Percentiles rank a stretch among this genome's conserved stretches.
Conservation (phyloP, 2,113 vertebrate species). For the Rhodinocichla rosea region DNA sequence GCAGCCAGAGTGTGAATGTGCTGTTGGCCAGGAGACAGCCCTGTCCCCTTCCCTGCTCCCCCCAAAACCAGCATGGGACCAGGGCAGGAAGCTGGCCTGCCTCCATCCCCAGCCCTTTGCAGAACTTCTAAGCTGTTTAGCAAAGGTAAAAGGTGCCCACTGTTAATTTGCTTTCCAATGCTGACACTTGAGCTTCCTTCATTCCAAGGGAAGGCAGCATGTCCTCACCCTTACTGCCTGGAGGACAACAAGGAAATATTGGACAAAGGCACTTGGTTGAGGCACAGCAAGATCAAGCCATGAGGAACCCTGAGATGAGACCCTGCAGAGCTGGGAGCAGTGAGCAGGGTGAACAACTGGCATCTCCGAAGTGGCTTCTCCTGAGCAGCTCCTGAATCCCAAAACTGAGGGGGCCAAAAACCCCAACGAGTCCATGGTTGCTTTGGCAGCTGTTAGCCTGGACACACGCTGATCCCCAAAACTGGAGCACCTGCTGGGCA, state of each 20-base stretch:
- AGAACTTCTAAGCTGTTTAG: background rate
- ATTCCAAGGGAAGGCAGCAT: background rate
- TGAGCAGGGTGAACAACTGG: background rate
- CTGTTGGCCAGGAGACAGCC: background rate
- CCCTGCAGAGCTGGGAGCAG: background rate
- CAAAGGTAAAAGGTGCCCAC: background rate
- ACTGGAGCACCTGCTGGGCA: accelerated
- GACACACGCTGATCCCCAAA: background rate
- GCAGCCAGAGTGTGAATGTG: background rate
- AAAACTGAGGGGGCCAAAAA: background rate
- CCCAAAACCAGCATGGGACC: background rate
- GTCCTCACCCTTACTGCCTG: background rate
- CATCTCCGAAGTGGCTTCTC: background rate
- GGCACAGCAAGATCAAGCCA: background rate
- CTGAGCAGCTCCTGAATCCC: background rate
- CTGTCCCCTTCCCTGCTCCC: background rate
- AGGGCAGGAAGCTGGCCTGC: background rate
- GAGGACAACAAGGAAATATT: background rate
- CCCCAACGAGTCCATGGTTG: background rate
- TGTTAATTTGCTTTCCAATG: background rate
- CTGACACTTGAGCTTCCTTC: background rate
- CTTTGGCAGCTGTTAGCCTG: background rate
- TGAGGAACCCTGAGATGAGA: constrained; percentile 48
- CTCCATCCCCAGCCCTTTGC: background rate
- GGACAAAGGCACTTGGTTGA: background rate